phyloP scores from a whole-genome alignment of 1,140 invertebrate species.

The Diorhabda elongata region DNA sequence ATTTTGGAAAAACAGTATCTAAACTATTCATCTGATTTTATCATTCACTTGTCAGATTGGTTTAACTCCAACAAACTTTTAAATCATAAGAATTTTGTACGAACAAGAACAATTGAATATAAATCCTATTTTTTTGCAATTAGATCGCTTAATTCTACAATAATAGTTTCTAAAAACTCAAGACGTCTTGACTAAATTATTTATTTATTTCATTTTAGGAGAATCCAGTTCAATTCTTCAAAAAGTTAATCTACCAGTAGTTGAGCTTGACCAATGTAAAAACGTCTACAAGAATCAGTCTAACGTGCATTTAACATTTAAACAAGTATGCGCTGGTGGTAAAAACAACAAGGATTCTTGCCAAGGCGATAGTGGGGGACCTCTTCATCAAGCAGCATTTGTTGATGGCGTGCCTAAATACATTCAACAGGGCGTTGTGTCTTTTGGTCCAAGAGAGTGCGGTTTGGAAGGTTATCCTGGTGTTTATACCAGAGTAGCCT shows the following conservation, averaged over 20 bases:
- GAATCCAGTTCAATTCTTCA: conserved; percentile 49
- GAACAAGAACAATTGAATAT: no score
- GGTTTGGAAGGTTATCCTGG: conserved; percentile 55
- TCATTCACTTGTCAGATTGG: no score
- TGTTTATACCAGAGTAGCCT: conserved; percentile 58
- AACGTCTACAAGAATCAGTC: conserved; percentile 38
- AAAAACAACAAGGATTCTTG: conserved; percentile 47
- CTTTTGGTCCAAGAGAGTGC: conserved; percentile 52
- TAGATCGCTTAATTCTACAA: no score
- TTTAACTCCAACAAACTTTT: no score
- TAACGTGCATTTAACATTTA: conserved; percentile 43
- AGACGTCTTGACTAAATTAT: not conserved
- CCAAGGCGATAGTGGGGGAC: conserved; percentile 50
- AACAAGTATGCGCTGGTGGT: conserved; percentile 61
- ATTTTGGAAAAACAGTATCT: no score
- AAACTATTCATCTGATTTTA: no score
- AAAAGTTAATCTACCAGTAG: conserved; percentile 50
- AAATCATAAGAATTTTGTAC: no score
- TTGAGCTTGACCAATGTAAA: conserved; percentile 49
- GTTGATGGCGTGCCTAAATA: conserved; percentile 32
- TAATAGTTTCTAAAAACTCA: no score
- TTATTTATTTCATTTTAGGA: conserved; percentile 28
- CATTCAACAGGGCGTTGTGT: conserved; percentile 49
- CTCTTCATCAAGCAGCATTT: conserved; percentile 46
- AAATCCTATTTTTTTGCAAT: no score